Percentiles rank a stretch among this genome's conserved stretches.
Conservation (phyloP, 2,888 invertebrate species). For the Nezara viridula region DNA sequence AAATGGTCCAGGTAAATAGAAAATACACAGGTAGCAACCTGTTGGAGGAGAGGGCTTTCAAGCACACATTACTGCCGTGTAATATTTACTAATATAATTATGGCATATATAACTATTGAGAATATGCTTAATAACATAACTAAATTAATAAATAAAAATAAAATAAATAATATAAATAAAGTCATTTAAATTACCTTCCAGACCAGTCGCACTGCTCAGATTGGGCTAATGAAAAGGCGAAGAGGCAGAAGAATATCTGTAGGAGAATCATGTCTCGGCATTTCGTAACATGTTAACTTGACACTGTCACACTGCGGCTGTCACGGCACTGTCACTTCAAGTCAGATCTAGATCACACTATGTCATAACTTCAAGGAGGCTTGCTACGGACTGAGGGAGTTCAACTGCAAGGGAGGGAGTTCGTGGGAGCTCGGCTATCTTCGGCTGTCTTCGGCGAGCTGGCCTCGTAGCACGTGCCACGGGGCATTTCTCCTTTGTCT, state of each 20-base stretch:
- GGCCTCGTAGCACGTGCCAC: not conserved
- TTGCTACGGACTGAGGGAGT: not conserved
- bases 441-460: constrained; percentile 28
- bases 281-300: constrained; percentile 22
- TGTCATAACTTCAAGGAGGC: not conserved
- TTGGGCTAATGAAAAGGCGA: not conserved
- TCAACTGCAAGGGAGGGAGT: not conserved
- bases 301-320: constrained; percentile 8
- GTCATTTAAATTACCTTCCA: constrained; percentile 73
- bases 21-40: too few relatives aligned
- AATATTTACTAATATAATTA: too few relatives aligned
- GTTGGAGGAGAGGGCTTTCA: too few relatives aligned
- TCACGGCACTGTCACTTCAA: constrained; percentile 11
- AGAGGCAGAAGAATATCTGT: not conserved
- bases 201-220: constrained; percentile 78
- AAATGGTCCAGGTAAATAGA: too few relatives aligned
- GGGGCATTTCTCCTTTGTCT: not conserved
- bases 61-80: too few relatives aligned
- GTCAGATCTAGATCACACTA: not conserved
- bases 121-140: too few relatives aligned
- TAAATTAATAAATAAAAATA: too few relatives aligned
- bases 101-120: too few relatives aligned
- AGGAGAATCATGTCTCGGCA: constrained; percentile 51
- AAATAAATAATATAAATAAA: not conserved
- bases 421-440: not conserved